Evolutionary conservation across 2,888 invertebrate genomes (phyloP).

Genomic region (Melangyna quadrimaculata): DNA sequence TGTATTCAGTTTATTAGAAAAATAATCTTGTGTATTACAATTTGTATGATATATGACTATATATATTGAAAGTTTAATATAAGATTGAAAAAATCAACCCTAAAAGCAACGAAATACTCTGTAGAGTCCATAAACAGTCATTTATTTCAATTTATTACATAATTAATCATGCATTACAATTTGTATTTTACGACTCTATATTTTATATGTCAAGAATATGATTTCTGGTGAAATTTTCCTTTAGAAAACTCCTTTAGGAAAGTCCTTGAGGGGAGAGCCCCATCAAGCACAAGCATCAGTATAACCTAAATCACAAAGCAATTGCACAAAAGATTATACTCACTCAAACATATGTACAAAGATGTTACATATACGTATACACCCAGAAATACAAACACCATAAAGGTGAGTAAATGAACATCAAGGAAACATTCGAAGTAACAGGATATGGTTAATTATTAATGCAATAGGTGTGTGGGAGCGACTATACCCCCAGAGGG

Average conservation of each 20-base stretch:
- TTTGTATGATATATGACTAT: too few species aligned
- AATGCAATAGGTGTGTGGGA: conserved; percentile 7
- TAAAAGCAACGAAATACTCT: too few species aligned
- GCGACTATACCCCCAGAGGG: not conserved
- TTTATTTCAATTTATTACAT: too few species aligned
- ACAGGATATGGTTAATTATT: conserved; percentile 66
- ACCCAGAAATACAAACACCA: not conserved
- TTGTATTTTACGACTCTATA: too few species aligned
- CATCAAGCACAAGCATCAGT: not conserved
- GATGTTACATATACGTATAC: not conserved
- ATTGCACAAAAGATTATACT: conserved; percentile 31
- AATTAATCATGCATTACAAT: too few species aligned
- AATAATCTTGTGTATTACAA: too few species aligned
- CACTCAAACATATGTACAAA: not conserved
- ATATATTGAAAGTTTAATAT: too few species aligned
- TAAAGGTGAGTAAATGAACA: conserved; percentile 64
- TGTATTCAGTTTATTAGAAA: too few species aligned
- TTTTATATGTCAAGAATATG: not conserved
- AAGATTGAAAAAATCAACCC: too few species aligned
- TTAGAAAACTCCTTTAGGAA: too few species aligned
- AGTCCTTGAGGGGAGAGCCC: not conserved
- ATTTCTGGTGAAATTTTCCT: not conserved
- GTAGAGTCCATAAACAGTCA: too few species aligned
- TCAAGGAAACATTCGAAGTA: conserved; percentile 42
- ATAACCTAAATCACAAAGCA: conserved; percentile 37